Percentiles rank a stretch among this genome's conserved stretches.
phyloP scores from a whole-genome alignment of 2,797 vertebrate species.

The Centropyge bicolor region DNA sequence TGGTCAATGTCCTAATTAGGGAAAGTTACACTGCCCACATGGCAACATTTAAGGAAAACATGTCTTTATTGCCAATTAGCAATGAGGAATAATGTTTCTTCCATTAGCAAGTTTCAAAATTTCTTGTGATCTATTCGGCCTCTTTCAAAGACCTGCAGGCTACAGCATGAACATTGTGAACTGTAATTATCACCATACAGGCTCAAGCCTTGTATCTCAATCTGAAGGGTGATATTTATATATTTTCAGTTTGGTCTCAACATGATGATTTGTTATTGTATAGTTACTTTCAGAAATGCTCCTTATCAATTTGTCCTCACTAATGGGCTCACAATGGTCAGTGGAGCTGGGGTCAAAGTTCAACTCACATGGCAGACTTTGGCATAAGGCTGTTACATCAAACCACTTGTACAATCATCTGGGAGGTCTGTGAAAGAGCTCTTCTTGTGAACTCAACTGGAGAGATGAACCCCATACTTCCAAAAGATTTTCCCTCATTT shows the following conservation, averaged over 20 bases:
- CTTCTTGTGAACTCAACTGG: neutral
- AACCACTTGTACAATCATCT: neutral
- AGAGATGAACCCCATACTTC: neutral
- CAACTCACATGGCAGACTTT: neutral
- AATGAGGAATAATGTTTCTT: neutral
- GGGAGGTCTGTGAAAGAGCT: neutral
- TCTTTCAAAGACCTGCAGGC: neutral
- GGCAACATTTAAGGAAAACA: neutral
- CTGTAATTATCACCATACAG: neutral
- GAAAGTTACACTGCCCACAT: neutral
- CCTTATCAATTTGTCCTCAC: neutral
- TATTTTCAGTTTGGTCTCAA: neutral
- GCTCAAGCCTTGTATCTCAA: neutral
- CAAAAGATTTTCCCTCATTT: neutral
- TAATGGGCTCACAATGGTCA: neutral
- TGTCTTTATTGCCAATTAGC: slow-evolving; percentile 1
- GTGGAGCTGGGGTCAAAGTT: neutral
- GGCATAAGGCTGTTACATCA: neutral
- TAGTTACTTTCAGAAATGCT: neutral
- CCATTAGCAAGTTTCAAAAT: neutral
- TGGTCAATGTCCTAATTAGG: neutral
- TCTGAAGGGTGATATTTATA: neutral
- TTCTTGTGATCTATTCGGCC: neutral
- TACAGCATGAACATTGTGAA: neutral
- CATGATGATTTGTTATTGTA: neutral